Evolutionary conservation across 2,888 invertebrate genomes (phyloP), one percentile per base, ranked within the genome.

Genomic region (Eupithecia tripunctaria): DNA sequence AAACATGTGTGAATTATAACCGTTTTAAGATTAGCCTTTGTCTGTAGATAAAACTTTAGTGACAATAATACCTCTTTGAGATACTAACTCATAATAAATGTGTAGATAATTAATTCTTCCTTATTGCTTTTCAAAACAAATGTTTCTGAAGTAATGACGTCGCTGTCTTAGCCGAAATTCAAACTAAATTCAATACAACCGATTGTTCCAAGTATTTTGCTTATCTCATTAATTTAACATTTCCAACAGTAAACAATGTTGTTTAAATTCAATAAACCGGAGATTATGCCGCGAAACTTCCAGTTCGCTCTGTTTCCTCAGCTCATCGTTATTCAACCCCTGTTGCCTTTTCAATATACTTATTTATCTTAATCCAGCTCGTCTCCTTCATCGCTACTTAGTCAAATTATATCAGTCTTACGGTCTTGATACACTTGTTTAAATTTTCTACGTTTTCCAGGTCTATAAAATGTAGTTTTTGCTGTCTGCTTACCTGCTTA

Each of bases 351-450:
- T 67, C 38, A 64, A 69, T 68, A n/a, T 43, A 32, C n/a, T 63
- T 72, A 62, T 76, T 72, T 67, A 71, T 68, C 51, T 56, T 68
- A 59, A 73, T 62, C 62, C 66, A 70, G 68, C 67, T 73, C 47
- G 51, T 63, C 36, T 36, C 25, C 67, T 71, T 66, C 67, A 76
- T 69, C 51, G 68, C 68, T 71, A 68, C 63, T 51, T 60, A 72
- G 71, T 74, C 18, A 63, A 63, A 32, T 56, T 56, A 51, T 21
- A 51, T 51, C 3, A 21, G 25, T 25, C 12, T 56, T 25, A 56
- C 25, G 56, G 12, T 12, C 21, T 21, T 51, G 8, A 3, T 21
- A 21, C 21, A 51, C 21, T 51, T 8, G n/a, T n/a, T 21, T 51
- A 3, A 10, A 21, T 21, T 21, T 21, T 51, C 10, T 21, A 51